These are phyloP conservation scores for Lucifuga dentata DNA, from an alignment of 2,113 vertebrate genomes.

Conservation along the genomic window DNA sequence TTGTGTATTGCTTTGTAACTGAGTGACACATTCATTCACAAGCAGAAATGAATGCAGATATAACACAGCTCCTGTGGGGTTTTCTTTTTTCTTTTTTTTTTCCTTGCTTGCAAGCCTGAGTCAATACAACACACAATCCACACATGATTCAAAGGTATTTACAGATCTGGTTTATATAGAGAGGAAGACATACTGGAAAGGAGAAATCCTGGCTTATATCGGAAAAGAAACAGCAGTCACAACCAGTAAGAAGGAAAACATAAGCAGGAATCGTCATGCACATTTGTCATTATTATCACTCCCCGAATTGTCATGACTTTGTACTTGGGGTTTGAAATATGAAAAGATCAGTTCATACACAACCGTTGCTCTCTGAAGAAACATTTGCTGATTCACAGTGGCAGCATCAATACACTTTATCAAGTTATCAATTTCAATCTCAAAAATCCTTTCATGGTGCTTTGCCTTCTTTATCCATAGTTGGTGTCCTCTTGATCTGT, in stretches of 20 bases:
- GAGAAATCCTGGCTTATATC: constrained; percentile 57
- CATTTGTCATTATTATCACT: constrained; percentile 26
- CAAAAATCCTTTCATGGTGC: background rate
- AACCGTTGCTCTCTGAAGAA: background rate
- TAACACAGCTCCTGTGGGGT: constrained; percentile 69
- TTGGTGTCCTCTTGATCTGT: background rate
- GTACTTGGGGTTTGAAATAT: no score
- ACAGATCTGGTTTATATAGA: constrained; percentile 72
- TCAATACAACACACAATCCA: constrained; percentile 81
- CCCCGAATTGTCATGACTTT: no score
- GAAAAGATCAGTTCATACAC: no score
- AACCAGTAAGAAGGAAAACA: constrained; percentile 60
- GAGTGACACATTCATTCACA: constrained; percentile 81
- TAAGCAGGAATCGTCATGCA: constrained; percentile 38
- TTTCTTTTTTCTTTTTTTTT: constrained; percentile 21
- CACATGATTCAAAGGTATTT: constrained; percentile 78
- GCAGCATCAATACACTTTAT: background rate
- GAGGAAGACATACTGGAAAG: constrained; percentile 79
- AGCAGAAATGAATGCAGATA: constrained; percentile 79
- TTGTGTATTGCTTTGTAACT: constrained; percentile 79
- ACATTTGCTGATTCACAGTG: background rate
- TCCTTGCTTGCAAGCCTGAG: constrained; percentile 76
- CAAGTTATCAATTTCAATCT: background rate
- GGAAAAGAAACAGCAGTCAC: constrained; percentile 73
- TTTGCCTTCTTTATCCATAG: background rate